Conservation (phyloP, 2,113 vertebrate genomes). For the Triplophysa dalaica region DNA sequence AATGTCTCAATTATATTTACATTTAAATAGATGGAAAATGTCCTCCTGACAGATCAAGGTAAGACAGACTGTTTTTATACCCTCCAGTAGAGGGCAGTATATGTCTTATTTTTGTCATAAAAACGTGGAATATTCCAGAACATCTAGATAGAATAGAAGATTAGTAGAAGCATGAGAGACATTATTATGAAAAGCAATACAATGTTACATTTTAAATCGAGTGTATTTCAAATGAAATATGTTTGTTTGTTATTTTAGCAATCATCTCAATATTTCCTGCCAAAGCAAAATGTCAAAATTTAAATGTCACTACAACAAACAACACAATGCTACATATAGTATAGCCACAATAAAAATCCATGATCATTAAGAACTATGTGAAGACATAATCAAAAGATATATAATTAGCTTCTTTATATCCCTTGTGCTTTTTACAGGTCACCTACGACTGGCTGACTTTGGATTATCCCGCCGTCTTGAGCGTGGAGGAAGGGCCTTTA, state of each 20-base stretch:
- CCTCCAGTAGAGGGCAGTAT: slow-evolving; percentile 28
- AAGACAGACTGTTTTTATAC: slow-evolving; percentile 39
- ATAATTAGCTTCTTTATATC: neutral
- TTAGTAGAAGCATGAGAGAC: neutral
- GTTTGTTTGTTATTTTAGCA: neutral
- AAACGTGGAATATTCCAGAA: slow-evolving; percentile 43
- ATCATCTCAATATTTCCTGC: neutral
- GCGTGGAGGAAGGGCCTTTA: slow-evolving; percentile 84
- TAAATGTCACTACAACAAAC: neutral
- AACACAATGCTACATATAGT: neutral
- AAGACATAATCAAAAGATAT: too few relatives aligned
- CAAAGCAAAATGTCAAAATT: neutral
- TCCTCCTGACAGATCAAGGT: slow-evolving; percentile 91
- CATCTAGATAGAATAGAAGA: neutral
- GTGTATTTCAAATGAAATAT: neutral
- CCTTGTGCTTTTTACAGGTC: slow-evolving; percentile 71
- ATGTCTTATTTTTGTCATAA: neutral
- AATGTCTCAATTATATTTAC: slow-evolving; percentile 12
- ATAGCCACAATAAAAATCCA: neutral
- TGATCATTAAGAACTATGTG: too few relatives aligned
- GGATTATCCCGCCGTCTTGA: slow-evolving; percentile 86
- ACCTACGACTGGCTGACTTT: slow-evolving; percentile 92
- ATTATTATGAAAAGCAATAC: neutral
- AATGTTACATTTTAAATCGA: neutral
- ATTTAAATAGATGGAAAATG: slow-evolving; percentile 91